Evolutionary conservation across 1,140 invertebrate genomes (phyloP).

Genomic region (Aradophagus sp.): DNA sequence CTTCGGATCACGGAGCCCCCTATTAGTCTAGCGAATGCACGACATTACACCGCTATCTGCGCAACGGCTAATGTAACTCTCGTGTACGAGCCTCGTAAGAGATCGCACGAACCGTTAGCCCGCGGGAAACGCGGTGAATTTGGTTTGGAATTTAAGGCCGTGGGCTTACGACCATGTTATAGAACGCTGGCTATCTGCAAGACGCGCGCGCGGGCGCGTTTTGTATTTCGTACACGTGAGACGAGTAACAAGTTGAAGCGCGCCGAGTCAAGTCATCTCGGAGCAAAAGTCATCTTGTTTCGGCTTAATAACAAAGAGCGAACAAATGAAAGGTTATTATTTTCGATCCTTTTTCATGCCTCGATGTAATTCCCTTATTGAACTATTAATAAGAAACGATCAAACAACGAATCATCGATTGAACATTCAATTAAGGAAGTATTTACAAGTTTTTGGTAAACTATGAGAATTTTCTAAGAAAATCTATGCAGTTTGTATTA

Average conservation of each 20-base stretch:
- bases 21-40: slow-evolving; percentile 42
- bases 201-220: slow-evolving; percentile 24
- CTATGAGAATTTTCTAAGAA: no score
- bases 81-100: slow-evolving; percentile 52
- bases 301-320: no score
- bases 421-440: no score
- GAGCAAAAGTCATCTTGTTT: no score
- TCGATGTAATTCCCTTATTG: no score
- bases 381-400: no score
- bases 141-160: slow-evolving; percentile 52
- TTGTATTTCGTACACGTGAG: slow-evolving; percentile 36
- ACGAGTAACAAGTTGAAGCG: slow-evolving; percentile 32
- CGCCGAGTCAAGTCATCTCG: no score
- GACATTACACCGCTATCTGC: slow-evolving; percentile 55
- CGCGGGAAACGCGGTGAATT: slow-evolving; percentile 47
- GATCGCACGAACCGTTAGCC: slow-evolving; percentile 54
- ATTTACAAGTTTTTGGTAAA: no score
- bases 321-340: no score
- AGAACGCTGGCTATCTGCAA: slow-evolving; percentile 16
- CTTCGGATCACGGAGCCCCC: slow-evolving; percentile 25
- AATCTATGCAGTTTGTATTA: no score
- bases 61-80: slow-evolving; percentile 54
- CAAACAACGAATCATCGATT: no score
- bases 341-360: no score
- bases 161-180: slow-evolving; percentile 36